A percentile compares a stretch with the other conserved stretches of the same genome.
phyloP scores from a whole-genome alignment of 1,140 invertebrate species.

The Ooceraea biroi region DNA sequence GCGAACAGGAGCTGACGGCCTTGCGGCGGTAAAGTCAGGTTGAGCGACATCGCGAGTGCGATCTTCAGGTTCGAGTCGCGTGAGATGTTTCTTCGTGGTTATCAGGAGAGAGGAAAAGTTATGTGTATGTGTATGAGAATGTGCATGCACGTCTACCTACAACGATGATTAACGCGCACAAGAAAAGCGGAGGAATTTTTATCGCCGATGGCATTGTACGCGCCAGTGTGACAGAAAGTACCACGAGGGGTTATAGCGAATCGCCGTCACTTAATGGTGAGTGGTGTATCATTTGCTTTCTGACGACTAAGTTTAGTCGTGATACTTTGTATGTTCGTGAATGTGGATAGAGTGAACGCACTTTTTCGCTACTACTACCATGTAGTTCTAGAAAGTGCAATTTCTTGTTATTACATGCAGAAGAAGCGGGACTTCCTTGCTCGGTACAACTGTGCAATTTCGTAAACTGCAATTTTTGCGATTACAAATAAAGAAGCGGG shows the following conservation, averaged over 20 bases:
- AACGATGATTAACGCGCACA: constrained; percentile 23
- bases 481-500: not conserved
- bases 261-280: constrained; percentile 2
- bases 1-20: constrained; percentile 70
- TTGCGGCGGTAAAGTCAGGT: constrained; percentile 62
- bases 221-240: not conserved
- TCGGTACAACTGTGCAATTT: not conserved
- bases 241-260: not conserved
- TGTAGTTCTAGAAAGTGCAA: not conserved
- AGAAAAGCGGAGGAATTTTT: constrained; percentile 37
- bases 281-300: constrained; percentile 16
- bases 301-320: not conserved
- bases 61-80: constrained; percentile 64
- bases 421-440: not conserved
- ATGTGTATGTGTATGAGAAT: not conserved
- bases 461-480: not conserved
- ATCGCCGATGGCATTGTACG: not conserved
- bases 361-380: not conserved
- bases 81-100: constrained; percentile 56
- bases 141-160: not conserved
- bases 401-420: not conserved
- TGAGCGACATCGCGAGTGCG: constrained; percentile 67
- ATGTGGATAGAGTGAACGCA: not conserved
- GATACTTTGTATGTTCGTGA: not conserved
- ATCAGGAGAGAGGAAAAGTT: constrained; percentile 12